These are phyloP conservation scores for Ormyrus thymus DNA, from an alignment of 2,888 invertebrate genomes.

Conservation along the genomic window DNA sequence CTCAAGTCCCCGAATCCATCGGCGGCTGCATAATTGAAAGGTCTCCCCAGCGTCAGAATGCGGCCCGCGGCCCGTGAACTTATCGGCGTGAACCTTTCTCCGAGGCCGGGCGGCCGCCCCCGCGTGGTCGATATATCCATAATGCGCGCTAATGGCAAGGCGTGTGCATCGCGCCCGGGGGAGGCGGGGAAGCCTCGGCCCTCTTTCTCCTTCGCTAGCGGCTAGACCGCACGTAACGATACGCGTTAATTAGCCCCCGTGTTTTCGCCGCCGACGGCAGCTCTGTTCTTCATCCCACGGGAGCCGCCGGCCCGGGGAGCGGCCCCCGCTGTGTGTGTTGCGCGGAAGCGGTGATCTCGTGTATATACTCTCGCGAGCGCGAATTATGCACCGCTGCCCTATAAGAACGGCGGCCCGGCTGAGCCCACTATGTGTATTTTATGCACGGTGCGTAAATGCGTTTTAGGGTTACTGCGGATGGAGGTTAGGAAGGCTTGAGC, in stretches of 20 bases:
- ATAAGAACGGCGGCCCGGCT: no score
- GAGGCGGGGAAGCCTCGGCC: no score
- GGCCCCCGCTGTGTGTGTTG: not conserved
- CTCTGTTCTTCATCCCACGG: not conserved
- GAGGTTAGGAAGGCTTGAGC: conserved; percentile 5
- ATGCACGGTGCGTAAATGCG: not conserved
- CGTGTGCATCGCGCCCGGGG: no score
- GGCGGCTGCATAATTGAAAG: conserved; percentile 17
- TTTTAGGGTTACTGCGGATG: no score
- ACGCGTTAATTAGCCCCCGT: conserved; percentile 55
- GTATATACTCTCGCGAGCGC: not conserved
- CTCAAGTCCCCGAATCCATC: conserved; percentile 20
- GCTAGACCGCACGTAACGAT: conserved; percentile 43
- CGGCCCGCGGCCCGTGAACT: conserved; percentile 31
- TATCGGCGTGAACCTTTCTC: not conserved
- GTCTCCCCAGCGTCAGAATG: not conserved
- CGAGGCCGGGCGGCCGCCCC: not conserved
- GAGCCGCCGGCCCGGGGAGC: not conserved
- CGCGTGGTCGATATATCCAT: conserved; percentile 10
- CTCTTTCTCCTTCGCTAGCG: no score
- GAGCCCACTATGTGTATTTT: not conserved
- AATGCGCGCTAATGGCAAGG: conserved; percentile 37
- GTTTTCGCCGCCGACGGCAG: conserved; percentile 40
- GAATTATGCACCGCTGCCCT: conserved; percentile 27
- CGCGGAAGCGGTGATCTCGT: no score